phyloP scores from a whole-genome alignment of 2,888 invertebrate species.

The Caenorhabditis sp. region DNA sequence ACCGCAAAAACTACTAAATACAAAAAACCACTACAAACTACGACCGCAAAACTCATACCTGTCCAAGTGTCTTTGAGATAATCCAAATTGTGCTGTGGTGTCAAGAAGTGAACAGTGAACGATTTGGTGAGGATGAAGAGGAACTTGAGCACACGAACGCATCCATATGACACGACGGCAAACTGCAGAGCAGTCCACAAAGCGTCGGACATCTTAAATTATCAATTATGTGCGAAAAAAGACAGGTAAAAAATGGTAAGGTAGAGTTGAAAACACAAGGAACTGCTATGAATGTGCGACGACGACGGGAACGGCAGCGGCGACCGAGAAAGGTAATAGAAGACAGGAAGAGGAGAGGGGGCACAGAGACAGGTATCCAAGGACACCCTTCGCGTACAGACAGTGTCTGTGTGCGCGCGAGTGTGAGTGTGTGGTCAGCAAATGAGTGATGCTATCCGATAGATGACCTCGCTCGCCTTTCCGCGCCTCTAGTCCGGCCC shows the following conservation, averaged over 20 bases:
- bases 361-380: slow-evolving; percentile 26
- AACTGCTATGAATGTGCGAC: neutral
- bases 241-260: slow-evolving; percentile 6
- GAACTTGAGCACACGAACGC: slow-evolving; percentile 75
- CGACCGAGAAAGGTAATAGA: slow-evolving; percentile 33
- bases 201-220: slow-evolving; percentile 54
- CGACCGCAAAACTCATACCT: slow-evolving; percentile 49
- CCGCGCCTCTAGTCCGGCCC: neutral
- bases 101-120: slow-evolving; percentile 66
- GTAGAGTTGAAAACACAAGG: no score
- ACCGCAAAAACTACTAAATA: no score
- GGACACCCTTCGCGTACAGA: slow-evolving; percentile 12
- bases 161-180: slow-evolving; percentile 67
- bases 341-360: neutral
- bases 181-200: slow-evolving; percentile 45
- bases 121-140: slow-evolving; percentile 70
- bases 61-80: slow-evolving; percentile 72
- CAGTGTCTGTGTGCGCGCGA: neutral
- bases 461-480: slow-evolving; percentile 46
- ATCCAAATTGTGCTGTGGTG: slow-evolving; percentile 65
- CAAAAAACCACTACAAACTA: slow-evolving; percentile 14
- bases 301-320: slow-evolving; percentile 12
- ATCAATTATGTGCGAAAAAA: neutral
- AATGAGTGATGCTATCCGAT: slow-evolving; percentile 17
- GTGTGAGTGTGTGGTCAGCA: slow-evolving; percentile 10